A percentile compares a stretch with the other conserved stretches of the same genome.
Evolutionary conservation across 2,888 invertebrate species (phyloP).

Genomic region (Thymelicus acteon): DNA sequence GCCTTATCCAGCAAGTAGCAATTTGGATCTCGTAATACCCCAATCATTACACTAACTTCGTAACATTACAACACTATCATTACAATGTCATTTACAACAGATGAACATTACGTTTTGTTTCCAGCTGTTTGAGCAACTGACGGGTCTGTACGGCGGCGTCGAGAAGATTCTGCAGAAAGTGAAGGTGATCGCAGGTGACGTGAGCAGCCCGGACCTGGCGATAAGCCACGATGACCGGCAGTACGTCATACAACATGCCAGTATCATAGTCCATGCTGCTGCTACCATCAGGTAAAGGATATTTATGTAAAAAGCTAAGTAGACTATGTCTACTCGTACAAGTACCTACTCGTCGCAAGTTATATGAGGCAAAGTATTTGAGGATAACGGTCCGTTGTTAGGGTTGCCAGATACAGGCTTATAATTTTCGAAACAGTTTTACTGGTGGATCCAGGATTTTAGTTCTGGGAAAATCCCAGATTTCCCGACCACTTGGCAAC

Average conservation of each 20-base stretch:
- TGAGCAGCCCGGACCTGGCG: constrained; percentile 87
- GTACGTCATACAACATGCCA: constrained; percentile 87
- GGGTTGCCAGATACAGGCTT: no score
- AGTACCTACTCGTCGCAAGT: no score
- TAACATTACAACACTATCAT: background rate
- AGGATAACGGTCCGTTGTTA: no score
- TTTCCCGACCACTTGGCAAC: no score
- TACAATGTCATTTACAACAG: background rate
- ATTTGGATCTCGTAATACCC: background rate
- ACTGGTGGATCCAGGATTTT: no score
- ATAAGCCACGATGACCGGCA: constrained; percentile 87
- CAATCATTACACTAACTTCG: background rate
- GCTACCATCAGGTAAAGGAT: constrained; percentile 86
- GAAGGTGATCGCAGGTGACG: constrained; percentile 90
- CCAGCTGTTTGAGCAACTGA: constrained; percentile 91
- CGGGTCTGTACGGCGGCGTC: constrained; percentile 86
- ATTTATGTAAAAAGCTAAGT: no score
- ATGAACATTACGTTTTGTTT: constrained; percentile 41
- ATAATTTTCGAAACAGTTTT: no score
- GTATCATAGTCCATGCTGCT: constrained; percentile 93
- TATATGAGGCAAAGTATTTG: no score
- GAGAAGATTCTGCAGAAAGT: constrained; percentile 87
- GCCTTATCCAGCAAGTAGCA: no score
- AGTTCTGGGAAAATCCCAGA: no score
- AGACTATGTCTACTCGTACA: no score